These are phyloP conservation scores for Pangasius larnaudii DNA, from an alignment of 2,797 vertebrate genomes.

Conservation along the genomic window DNA sequence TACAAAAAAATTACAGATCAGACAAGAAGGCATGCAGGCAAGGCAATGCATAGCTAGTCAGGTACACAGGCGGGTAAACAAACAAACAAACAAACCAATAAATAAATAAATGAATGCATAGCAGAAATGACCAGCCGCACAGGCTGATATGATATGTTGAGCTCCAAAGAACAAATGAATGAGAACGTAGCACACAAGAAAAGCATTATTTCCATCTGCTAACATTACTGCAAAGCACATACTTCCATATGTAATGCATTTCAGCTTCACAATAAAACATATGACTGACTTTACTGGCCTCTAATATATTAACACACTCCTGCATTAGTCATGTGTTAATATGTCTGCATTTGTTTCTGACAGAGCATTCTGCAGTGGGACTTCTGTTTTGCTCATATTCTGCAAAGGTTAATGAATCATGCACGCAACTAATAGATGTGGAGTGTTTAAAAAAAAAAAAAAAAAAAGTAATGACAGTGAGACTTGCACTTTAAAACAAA, in stretches of 20 bases:
- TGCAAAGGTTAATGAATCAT: constrained; percentile 37
- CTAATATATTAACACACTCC: constrained; percentile 41
- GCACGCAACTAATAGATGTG: not conserved
- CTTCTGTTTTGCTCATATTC: not conserved
- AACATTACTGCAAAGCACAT: not conserved
- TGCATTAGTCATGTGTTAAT: constrained; percentile 3
- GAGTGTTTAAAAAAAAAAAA: not conserved
- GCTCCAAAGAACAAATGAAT: constrained; percentile 54
- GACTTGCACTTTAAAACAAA: constrained; percentile 41
- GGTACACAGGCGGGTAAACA: not conserved
- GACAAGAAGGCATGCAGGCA: not conserved
- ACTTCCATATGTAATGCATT: constrained; percentile 40
- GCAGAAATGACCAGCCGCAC: not conserved
- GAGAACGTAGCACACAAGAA: constrained; percentile 57
- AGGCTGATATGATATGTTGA: constrained; percentile 57
- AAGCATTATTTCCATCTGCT: constrained; percentile 41
- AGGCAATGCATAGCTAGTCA: not conserved
- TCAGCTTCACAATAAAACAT: constrained; percentile 43
- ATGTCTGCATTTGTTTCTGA: constrained; percentile 19
- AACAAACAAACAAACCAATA: not conserved
- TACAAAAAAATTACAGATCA: not conserved
- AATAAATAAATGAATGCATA: not conserved
- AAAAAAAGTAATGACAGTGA: constrained; percentile 3
- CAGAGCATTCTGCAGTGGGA: not conserved
- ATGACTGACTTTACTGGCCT: constrained; percentile 34